Conservation (phyloP, 2,888 invertebrate genomes). For the Nephrotoma appendiculata region DNA sequence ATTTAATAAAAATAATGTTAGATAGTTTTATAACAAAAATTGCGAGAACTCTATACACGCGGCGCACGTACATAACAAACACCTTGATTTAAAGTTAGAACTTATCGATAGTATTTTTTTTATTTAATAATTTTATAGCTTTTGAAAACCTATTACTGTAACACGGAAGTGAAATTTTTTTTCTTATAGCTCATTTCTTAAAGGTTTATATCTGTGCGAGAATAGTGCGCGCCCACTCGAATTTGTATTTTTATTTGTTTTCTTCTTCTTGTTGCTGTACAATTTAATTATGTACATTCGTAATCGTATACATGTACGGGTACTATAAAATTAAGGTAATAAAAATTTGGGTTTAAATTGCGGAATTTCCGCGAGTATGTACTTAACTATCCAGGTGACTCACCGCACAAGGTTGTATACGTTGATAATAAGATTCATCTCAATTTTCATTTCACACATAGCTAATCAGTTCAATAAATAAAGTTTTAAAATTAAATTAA, state of each 20-base stretch:
- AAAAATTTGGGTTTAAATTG: background rate
- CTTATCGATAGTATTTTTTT: background rate
- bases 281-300: background rate
- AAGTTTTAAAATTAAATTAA: background rate
- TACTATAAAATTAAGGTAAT: background rate
- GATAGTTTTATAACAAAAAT: background rate
- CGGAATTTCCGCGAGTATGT: background rate
- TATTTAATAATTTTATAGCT: background rate
- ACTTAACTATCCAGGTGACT: background rate
- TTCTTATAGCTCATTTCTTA: background rate
- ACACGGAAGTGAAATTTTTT: background rate
- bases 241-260: background rate
- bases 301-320: background rate
- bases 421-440: background rate
- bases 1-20: background rate
- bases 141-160: background rate
- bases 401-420: background rate
- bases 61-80: background rate
- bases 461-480: background rate
- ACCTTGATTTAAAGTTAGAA: background rate
- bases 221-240: background rate
- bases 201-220: background rate
- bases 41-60: background rate
- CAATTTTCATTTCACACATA: background rate
- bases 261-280: background rate